Conservation (phyloP, 2,797 vertebrate genomes). For the Apogon hyalosoma region DNA sequence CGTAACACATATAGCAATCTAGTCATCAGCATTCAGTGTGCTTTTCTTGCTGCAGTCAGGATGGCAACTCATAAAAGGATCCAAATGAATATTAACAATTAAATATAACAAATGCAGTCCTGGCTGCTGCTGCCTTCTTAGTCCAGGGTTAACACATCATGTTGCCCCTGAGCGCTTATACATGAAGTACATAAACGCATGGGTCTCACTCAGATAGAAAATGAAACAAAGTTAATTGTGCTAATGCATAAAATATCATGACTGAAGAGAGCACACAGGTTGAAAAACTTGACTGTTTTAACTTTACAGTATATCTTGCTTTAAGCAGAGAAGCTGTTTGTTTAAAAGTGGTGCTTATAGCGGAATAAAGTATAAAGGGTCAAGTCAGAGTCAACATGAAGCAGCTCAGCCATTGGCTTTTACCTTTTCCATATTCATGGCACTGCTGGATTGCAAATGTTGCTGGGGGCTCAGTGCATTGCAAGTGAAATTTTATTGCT, state of each 20-base stretch:
- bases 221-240: conserved; percentile 4
- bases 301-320: background rate
- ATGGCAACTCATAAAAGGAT: background rate
- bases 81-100: background rate
- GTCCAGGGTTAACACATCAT: background rate
- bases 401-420: conserved; percentile 37
- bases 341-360: conserved; percentile 1
- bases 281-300: background rate
- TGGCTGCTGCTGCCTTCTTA: background rate
- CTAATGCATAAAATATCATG: conserved; percentile 7
- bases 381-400: conserved; percentile 30
- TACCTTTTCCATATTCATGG: conserved; percentile 44
- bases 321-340: conserved; percentile 1
- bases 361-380: conserved; percentile 19
- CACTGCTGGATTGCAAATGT: conserved; percentile 21
- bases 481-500: background rate
- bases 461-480: conserved; percentile 23
- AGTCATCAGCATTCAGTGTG: background rate
- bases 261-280: background rate
- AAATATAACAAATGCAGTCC: conserved; percentile 10
- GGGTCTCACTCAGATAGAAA: background rate
- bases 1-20: background rate
- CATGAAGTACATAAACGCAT: conserved; percentile 24
- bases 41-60: background rate
- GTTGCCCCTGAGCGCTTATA: conserved; percentile 19